Conservation (phyloP, 2,113 vertebrate species). For the Calonectris borealis region DNA sequence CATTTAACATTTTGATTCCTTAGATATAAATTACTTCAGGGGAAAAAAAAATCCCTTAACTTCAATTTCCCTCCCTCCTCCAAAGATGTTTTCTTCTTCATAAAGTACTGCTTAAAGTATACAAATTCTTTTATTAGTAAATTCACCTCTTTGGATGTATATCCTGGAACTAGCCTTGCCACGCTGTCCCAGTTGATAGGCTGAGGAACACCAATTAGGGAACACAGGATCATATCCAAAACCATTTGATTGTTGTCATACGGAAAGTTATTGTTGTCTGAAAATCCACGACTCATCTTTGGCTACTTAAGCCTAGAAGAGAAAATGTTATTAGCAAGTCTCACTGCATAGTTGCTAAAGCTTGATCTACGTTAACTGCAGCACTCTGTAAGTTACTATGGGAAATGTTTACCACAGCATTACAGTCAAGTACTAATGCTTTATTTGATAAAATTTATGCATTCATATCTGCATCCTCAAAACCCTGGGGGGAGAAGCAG, state of each 20-base stretch:
- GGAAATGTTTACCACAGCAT: neutral
- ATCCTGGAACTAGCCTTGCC: slow-evolving; percentile 92
- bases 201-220: slow-evolving; percentile 85
- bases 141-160: slow-evolving; percentile 92
- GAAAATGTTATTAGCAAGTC: slow-evolving; percentile 9
- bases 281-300: slow-evolving; percentile 90
- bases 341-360: neutral
- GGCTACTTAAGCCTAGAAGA: slow-evolving; percentile 38
- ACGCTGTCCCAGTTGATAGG: slow-evolving; percentile 96
- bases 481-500: neutral
- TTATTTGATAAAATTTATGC: neutral
- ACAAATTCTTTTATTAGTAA: neutral
- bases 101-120: neutral
- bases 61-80: neutral
- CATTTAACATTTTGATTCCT: neutral
- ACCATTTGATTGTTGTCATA: slow-evolving; percentile 94
- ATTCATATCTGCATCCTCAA: neutral
- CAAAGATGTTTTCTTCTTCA: neutral
- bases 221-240: slow-evolving; percentile 94
- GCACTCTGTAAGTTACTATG: neutral
- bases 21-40: neutral
- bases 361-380: neutral
- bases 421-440: neutral
- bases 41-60: neutral
- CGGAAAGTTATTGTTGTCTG: slow-evolving; percentile 93